Percentiles rank a stretch among this genome's conserved stretches.
These are phyloP conservation scores for Ophioninae sp. DNA, from an alignment of 2,888 invertebrate species.

Conservation along the genomic window DNA sequence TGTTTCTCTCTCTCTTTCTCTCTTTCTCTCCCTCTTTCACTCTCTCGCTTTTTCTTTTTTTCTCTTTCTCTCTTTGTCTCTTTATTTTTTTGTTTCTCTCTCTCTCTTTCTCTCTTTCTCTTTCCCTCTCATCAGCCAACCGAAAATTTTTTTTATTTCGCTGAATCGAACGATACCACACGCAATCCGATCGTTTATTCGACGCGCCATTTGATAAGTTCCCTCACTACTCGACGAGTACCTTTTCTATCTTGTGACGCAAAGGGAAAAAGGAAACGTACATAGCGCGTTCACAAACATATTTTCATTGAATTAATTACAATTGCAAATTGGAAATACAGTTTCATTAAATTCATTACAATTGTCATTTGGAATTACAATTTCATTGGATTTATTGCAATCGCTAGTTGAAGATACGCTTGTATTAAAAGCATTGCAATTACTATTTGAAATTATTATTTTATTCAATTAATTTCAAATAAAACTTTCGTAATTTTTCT, in stretches of 20 bases:
- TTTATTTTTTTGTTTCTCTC: slow-evolving; percentile 9
- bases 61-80: too few relatives aligned
- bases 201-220: slow-evolving; percentile 43
- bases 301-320: not conserved
- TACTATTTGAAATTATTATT: not conserved
- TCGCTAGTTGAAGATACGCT: not conserved
- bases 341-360: not conserved
- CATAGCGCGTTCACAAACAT: not conserved
- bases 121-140: slow-evolving; percentile 12
- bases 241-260: not conserved
- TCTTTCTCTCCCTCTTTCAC: not conserved
- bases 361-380: not conserved
- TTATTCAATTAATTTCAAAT: not conserved
- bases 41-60: slow-evolving; percentile 44
- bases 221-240: slow-evolving; percentile 28
- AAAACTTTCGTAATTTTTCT: too few relatives aligned
- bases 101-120: slow-evolving; percentile 41
- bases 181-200: slow-evolving; percentile 69
- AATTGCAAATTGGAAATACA: not conserved
- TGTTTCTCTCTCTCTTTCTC: too few relatives aligned
- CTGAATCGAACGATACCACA: slow-evolving; percentile 57
- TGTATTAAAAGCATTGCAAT: not conserved
- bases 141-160: slow-evolving; percentile 39
- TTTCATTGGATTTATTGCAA: not conserved
- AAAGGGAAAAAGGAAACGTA: not conserved